A percentile compares a stretch with the other conserved stretches of the same genome.
Conservation (phyloP, 1,140 invertebrate genomes). For the Cotesia vestalis region DNA sequence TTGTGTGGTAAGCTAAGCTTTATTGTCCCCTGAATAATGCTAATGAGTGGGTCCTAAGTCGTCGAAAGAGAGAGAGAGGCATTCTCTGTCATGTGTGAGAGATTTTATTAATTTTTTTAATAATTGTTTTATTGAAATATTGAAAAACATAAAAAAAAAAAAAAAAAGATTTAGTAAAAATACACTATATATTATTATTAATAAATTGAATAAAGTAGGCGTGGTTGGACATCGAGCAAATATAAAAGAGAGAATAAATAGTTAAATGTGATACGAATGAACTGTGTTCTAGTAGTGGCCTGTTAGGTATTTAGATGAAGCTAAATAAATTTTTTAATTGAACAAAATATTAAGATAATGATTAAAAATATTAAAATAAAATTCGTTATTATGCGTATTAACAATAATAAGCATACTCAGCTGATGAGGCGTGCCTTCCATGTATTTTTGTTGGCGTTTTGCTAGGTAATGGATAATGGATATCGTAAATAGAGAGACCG, state of each 20-base stretch:
- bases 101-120: background rate
- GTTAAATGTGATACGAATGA: constrained; percentile 62
- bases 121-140: background rate
- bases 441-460: constrained; percentile 66
- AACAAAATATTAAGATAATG: constrained; percentile 35
- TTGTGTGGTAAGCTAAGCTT: constrained; percentile 30
- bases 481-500: no score
- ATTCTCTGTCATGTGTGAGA: background rate
- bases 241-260: constrained; percentile 18
- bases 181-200: no score
- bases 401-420: constrained; percentile 54
- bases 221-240: no score
- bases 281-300: constrained; percentile 65
- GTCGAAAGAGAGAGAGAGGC: background rate
- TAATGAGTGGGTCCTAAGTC: constrained; percentile 8
- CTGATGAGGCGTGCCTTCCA: constrained; percentile 66
- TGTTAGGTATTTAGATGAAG: constrained; percentile 63
- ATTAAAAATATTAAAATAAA: constrained; percentile 48
- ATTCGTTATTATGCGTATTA: constrained; percentile 32
- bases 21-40: constrained; percentile 25
- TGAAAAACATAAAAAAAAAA: background rate
- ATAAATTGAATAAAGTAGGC: no score
- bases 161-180: background rate
- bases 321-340: constrained; percentile 7
- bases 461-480: constrained; percentile 46